Conservation (phyloP, 2,113 vertebrate genomes). For the Aphelocoma coerulescens region DNA sequence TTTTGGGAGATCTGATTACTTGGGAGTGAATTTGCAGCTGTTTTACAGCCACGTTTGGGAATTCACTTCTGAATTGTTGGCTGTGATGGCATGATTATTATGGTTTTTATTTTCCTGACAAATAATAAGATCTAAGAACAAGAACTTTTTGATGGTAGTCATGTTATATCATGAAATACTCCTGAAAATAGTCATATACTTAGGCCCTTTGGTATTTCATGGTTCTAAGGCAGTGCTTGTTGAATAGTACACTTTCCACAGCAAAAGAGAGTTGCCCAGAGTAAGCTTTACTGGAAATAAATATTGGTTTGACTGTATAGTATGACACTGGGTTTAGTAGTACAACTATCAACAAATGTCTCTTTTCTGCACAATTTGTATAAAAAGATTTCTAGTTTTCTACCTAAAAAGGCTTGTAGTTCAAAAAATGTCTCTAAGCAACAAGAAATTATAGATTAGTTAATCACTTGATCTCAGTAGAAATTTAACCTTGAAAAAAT, state of each 20-base stretch:
- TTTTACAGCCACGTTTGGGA: background rate
- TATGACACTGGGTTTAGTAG: background rate
- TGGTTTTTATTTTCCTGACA: background rate
- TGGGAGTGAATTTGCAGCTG: background rate
- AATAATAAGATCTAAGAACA: background rate
- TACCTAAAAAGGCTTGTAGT: background rate
- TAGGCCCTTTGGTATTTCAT: background rate
- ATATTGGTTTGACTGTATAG: background rate
- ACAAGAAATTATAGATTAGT: background rate
- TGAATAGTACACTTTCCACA: background rate
- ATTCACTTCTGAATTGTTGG: background rate
- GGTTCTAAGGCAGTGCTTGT: background rate
- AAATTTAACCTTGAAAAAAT: background rate
- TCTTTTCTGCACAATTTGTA: background rate
- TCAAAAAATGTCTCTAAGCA: background rate
- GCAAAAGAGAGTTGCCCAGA: background rate
- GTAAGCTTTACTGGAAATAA: background rate
- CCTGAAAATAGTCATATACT: background rate
- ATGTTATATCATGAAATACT: background rate
- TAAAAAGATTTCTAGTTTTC: background rate
- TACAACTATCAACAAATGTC: background rate
- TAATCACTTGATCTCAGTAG: background rate
- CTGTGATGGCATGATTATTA: background rate
- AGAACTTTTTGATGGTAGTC: background rate
- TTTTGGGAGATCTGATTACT: background rate